Base-by-base conservation (phyloP, 2,797 vertebrate species). In the Sardinella longiceps region DNA sequence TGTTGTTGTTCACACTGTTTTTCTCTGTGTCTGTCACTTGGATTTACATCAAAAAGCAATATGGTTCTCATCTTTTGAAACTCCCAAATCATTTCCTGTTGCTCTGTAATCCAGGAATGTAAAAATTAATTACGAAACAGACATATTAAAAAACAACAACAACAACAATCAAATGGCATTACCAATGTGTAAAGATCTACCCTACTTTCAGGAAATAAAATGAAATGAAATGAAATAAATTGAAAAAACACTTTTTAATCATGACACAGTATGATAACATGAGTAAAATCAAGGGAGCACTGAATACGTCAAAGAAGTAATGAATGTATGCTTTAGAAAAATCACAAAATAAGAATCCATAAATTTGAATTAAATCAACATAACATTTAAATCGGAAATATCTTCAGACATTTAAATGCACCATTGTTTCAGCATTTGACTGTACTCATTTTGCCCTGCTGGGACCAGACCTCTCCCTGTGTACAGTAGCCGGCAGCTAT, bases 311-410 rank as follows among this genome's bases (percentile, higher is more conserved):
- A 23, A 43, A 23, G 5, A 43, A 23, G 10, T 15, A 39, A 43
- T 43, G 30, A 18, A 43, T 77, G 70, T 43, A 60, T 53, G 51
- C 51, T 77, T 77, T 2, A 39, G 33, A 77, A 43, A 77, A 15
- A 77, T 43, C 18, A 43, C 28, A 18, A n/a, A n/a, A 39, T 39
- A 77, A 20, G 70, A 74, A 37, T 15, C 66, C 70, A 77, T 77
- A 77, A 43, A 77, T 77, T 77, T 77, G 18, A 77, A 77, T 77
- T 1, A 20, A 20, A 77, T 77, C 70, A 77, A 20, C 70, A 77
- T 74, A 39, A 39, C 10, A 66, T 30, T 43, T 18, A 43, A 77
- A 77, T 20, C 9, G 5, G 5, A 39, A 1, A 77, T 20, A 77
- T 43, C 33, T 18, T 77, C 37, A 6, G 37, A 23, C 9, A 23